Evolutionary conservation across 2,113 vertebrate genomes (phyloP).

Genomic region (Prinia subflava): DNA sequence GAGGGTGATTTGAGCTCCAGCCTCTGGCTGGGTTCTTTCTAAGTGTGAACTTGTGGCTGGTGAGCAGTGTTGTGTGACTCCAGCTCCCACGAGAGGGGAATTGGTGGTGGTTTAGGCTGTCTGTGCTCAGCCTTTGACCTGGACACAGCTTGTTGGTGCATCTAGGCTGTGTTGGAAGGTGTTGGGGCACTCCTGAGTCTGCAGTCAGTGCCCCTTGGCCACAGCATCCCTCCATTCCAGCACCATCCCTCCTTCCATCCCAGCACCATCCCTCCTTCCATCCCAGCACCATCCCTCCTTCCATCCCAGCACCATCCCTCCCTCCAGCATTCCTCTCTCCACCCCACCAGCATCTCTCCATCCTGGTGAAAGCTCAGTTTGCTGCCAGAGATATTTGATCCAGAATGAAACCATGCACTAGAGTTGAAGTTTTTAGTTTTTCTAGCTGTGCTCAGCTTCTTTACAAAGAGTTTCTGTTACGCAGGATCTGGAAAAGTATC

Average conservation of each 20-base stretch:
- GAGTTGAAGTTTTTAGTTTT: background rate
- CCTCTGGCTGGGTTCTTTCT: background rate
- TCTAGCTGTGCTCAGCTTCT: slow-evolving; percentile 40
- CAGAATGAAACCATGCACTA: background rate
- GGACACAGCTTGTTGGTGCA: background rate
- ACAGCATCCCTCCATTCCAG: background rate
- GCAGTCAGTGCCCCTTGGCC: background rate
- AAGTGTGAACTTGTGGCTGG: background rate
- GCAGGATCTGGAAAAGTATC: slow-evolving; percentile 15
- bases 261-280: background rate
- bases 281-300: background rate
- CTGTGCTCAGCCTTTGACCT: background rate
- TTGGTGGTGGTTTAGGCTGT: background rate
- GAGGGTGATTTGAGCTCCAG: background rate
- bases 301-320: background rate
- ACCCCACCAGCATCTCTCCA: background rate
- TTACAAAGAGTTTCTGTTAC: slow-evolving; percentile 10
- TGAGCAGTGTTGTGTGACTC: background rate
- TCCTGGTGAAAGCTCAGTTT: background rate
- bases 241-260: background rate
- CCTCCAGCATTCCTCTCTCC: background rate
- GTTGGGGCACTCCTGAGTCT: background rate
- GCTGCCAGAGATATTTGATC: background rate
- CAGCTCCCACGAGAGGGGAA: background rate
- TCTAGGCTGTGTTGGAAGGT: background rate